These are phyloP conservation scores for Coleophora flavipennella DNA, from an alignment of 2,888 invertebrate species.

Conservation along the genomic window DNA sequence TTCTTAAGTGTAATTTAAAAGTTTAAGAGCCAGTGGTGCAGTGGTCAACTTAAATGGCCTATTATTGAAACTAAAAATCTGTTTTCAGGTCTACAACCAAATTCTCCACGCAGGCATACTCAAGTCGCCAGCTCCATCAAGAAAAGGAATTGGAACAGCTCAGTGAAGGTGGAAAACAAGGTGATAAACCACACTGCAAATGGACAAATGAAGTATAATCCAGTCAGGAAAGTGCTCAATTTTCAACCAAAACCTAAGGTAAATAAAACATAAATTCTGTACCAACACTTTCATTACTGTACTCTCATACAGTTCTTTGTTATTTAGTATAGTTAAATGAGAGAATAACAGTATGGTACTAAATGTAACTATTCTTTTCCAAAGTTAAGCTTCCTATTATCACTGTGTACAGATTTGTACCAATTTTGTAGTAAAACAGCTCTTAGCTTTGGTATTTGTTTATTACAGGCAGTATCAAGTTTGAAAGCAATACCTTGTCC, in stretches of 20 bases:
- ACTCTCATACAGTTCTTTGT: too few species aligned
- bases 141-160: conserved; percentile 55
- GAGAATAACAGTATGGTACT: conserved; percentile 5
- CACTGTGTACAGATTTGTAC: too few species aligned
- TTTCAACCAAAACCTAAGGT: conserved; percentile 43
- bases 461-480: conserved; percentile 30
- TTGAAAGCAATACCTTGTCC: conserved; percentile 26
- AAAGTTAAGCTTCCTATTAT: neutral
- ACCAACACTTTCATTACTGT: neutral
- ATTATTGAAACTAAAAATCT: too few species aligned
- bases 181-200: conserved; percentile 38
- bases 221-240: conserved; percentile 53
- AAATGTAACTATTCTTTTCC: conserved; percentile 4
- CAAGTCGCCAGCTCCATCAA: conserved; percentile 28
- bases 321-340: too few species aligned
- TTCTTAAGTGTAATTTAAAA: neutral
- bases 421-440: too few species aligned
- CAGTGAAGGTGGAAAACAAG: conserved; percentile 47
- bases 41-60: neutral
- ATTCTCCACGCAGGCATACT: conserved; percentile 24
- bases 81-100: neutral
- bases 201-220: conserved; percentile 35
- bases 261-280: conserved; percentile 10
- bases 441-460: conserved; percentile 3
- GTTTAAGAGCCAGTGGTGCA: neutral